Conservation (phyloP, 1,140 invertebrate genomes). For the Macrotrachela quadricornifera region DNA sequence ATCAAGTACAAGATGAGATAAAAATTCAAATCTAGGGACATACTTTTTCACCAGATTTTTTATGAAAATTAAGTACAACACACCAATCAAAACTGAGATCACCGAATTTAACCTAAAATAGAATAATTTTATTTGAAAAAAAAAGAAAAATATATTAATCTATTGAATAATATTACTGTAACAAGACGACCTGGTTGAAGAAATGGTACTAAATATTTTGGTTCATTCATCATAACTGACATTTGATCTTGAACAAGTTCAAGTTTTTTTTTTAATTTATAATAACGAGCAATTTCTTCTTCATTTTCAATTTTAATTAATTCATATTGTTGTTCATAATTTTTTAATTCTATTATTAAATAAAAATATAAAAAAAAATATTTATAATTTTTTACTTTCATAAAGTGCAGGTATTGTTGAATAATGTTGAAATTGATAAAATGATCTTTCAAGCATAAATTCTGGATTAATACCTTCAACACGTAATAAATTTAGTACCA, state of each 20-base stretch:
- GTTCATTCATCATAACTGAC: slow-evolving; percentile 53
- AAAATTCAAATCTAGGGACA: slow-evolving; percentile 18
- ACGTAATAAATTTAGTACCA: slow-evolving; percentile 80
- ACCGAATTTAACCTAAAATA: slow-evolving; percentile 51
- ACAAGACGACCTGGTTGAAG: slow-evolving; percentile 74
- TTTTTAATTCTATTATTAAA: slow-evolving; percentile 43
- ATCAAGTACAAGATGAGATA: slow-evolving; percentile 17
- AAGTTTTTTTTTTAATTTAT: slow-evolving; percentile 58
- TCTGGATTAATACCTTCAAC: slow-evolving; percentile 99
- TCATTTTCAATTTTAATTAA: slow-evolving; percentile 37
- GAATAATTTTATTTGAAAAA: too few species aligned
- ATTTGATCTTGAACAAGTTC: slow-evolving; percentile 50
- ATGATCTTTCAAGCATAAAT: slow-evolving; percentile 92
- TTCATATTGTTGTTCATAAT: slow-evolving; percentile 37
- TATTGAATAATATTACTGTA: slow-evolving; percentile 40
- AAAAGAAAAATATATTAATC: not conserved
- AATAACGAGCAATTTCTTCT: slow-evolving; percentile 55
- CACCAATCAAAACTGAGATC: slow-evolving; percentile 83
- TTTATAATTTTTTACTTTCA: slow-evolving; percentile 45
- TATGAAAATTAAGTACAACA: slow-evolving; percentile 70
- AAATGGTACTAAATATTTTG: slow-evolving; percentile 72
- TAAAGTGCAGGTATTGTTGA: slow-evolving; percentile 66
- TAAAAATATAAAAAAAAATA: not conserved
- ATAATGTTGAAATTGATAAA: slow-evolving; percentile 98
- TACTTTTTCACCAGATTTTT: slow-evolving; percentile 39